phyloP scores from a whole-genome alignment of 2,113 vertebrate genomes.

The Saccopteryx leptura region DNA sequence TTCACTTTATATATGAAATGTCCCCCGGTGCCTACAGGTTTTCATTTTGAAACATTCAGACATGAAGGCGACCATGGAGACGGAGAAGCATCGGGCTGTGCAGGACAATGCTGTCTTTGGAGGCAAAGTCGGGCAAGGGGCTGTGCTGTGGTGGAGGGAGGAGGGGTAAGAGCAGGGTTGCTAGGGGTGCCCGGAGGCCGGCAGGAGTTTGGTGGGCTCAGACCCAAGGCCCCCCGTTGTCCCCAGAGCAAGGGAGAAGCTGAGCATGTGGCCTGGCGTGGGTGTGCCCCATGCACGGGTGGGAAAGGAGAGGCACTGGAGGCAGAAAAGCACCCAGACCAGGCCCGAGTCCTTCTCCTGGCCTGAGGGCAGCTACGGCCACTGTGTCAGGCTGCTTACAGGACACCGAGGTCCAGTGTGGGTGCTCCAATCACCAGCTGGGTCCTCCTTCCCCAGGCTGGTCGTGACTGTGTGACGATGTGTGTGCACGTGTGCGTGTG shows the following conservation, averaged over 20 bases:
- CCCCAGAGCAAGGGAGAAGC: not conserved
- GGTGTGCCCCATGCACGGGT: accelerated
- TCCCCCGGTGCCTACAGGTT: not conserved
- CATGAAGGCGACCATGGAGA: accelerated
- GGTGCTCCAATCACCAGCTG: accelerated
- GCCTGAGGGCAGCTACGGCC: not conserved
- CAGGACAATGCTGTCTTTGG: not conserved
- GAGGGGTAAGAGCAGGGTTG: not conserved
- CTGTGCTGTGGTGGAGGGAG: not conserved
- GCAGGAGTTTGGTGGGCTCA: not conserved
- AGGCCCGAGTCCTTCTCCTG: not conserved
- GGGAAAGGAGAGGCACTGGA: not conserved
- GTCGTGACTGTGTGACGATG: no score
- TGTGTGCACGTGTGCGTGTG: not conserved
- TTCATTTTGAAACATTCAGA: not conserved
- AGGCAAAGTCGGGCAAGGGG: not conserved
- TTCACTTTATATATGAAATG: not conserved
- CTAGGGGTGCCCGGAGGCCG: not conserved
- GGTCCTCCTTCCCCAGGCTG: accelerated
- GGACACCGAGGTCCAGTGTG: not conserved
- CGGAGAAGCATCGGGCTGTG: not conserved
- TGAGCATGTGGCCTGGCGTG: not conserved
- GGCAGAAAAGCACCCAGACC: not conserved
- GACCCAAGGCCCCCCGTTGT: no score
- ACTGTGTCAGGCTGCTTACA: accelerated